phyloP scores from a whole-genome alignment of 2,113 vertebrate genomes.

The Periophthalmodon schlosseri region DNA sequence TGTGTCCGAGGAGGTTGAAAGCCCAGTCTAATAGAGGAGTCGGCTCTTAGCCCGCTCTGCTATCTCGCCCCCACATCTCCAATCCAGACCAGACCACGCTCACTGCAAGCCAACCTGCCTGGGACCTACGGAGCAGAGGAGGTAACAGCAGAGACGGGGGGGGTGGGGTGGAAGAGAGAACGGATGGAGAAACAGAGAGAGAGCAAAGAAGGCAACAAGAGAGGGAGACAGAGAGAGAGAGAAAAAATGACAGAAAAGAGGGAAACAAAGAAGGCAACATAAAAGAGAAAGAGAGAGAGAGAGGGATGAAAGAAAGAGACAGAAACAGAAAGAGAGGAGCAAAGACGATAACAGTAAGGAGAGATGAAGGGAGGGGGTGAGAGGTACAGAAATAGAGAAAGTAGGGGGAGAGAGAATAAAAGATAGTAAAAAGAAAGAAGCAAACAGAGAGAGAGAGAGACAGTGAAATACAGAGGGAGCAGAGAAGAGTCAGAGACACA shows the following conservation, averaged over 20 bases:
- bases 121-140: conserved; percentile 53
- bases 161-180: conserved; percentile 32
- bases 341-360: too few species aligned
- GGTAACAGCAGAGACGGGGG: conserved; percentile 29
- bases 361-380: too few species aligned
- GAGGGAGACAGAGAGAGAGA: conserved; percentile 40
- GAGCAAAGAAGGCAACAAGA: conserved; percentile 18
- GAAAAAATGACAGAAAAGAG: too few species aligned
- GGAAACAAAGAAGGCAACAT: conserved; percentile 32
- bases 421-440: conserved; percentile 13
- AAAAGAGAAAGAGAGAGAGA: too few species aligned
- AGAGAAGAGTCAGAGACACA: too few species aligned
- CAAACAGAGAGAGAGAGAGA: conserved; percentile 52
- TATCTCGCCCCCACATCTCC: conserved; percentile 72
- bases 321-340: too few species aligned
- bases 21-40: conserved; percentile 43
- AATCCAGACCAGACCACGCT: conserved; percentile 52
- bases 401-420: too few species aligned
- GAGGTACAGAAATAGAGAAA: too few species aligned
- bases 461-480: conserved; percentile 47
- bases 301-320: too few species aligned
- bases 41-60: conserved; percentile 58
- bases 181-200: too few species aligned
- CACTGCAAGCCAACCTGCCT: conserved; percentile 66
- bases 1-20: conserved; percentile 50